These are phyloP conservation scores for Dromococcyx pavoninus DNA, from an alignment of 2,797 vertebrate genomes.

Conservation along the genomic window DNA sequence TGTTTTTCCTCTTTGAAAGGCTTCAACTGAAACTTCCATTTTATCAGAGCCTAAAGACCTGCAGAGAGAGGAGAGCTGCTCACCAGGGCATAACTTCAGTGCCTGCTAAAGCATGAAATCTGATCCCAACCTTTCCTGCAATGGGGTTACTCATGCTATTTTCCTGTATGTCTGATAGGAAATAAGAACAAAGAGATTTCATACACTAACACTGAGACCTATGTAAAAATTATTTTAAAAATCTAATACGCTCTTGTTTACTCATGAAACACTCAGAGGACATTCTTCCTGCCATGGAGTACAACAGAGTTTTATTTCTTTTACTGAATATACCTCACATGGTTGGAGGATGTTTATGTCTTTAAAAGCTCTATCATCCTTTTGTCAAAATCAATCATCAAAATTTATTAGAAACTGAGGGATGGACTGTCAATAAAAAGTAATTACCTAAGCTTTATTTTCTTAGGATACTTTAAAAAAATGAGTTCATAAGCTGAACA, in stretches of 20 bases:
- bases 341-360: background rate
- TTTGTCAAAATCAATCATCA: background rate
- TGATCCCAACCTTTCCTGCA: background rate
- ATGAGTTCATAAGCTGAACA: background rate
- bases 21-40: background rate
- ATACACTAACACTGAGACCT: background rate
- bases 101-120: background rate
- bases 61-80: background rate
- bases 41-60: background rate
- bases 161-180: background rate
- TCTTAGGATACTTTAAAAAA: background rate
- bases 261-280: background rate
- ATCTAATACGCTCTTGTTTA: background rate
- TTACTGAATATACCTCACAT: background rate
- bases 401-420: background rate
- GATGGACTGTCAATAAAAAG: background rate
- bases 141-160: background rate
- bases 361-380: background rate
- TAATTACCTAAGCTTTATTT: background rate
- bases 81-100: background rate
- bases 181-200: background rate
- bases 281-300: background rate
- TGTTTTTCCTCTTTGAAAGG: background rate
- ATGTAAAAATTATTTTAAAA: background rate
- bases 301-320: background rate